Evolutionary conservation across 1,140 invertebrate genomes (phyloP).

Genomic region (Bombus soroeensis): DNA sequence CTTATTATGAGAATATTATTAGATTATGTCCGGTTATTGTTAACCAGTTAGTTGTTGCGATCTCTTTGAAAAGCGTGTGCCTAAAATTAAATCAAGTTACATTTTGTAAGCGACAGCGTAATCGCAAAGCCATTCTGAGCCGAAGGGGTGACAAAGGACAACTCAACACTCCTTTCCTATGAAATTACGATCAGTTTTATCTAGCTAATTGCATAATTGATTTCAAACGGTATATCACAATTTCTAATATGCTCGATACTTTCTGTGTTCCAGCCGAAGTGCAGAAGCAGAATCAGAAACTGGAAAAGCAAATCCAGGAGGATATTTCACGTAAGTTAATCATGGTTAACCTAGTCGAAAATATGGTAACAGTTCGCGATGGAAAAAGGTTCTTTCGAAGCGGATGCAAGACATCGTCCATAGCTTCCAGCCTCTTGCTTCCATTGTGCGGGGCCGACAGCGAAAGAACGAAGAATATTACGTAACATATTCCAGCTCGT

Average conservation of each 20-base stretch:
- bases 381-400: neutral
- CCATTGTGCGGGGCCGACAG: slow-evolving; percentile 56
- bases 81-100: too few relatives aligned
- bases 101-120: too few relatives aligned
- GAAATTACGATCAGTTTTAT: too few relatives aligned
- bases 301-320: neutral
- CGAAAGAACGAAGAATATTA: slow-evolving; percentile 68
- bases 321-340: neutral
- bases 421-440: slow-evolving; percentile 62
- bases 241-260: neutral
- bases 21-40: too few relatives aligned
- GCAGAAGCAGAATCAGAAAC: neutral
- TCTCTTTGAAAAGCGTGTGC: too few relatives aligned
- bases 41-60: too few relatives aligned
- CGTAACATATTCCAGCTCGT: slow-evolving; percentile 73
- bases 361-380: slow-evolving; percentile 4
- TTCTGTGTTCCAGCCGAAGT: slow-evolving; percentile 59
- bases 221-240: neutral
- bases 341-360: neutral
- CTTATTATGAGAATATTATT: too few relatives aligned
- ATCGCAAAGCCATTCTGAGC: too few relatives aligned
- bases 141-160: too few relatives aligned
- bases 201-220: too few relatives aligned
- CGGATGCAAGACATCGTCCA: slow-evolving; percentile 2
- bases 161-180: too few relatives aligned